phyloP scores from a whole-genome alignment of 2,113 vertebrate genomes.

The Mohoua ochrocephala region DNA sequence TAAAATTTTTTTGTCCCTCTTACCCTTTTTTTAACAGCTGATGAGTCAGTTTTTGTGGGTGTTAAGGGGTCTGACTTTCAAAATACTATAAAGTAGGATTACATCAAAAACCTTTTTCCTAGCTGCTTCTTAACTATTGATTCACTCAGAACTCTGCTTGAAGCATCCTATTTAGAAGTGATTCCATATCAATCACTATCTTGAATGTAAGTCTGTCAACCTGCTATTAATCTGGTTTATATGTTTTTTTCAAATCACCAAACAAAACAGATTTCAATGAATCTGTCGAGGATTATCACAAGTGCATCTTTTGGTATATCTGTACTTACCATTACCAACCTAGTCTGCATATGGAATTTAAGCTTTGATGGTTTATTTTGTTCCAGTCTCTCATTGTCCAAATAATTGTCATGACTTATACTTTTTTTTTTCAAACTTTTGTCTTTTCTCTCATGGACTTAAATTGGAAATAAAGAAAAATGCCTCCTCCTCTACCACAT shows the following conservation, averaged over 20 bases:
- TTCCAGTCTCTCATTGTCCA: neutral
- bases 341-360: neutral
- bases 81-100: neutral
- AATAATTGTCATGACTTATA: neutral
- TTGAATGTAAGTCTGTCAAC: neutral
- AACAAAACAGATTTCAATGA: neutral
- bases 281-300: neutral
- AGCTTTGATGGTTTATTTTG: neutral
- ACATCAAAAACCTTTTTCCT: neutral
- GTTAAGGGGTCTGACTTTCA: neutral
- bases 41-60: neutral
- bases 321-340: neutral
- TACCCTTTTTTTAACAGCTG: neutral
- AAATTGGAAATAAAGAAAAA: neutral
- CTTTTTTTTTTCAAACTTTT: fast-evolving
- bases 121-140: neutral
- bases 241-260: neutral
- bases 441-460: neutral
- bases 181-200: neutral
- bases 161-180: neutral
- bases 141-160: neutral
- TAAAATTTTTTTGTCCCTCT: neutral
- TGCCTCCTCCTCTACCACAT: fast-evolving
- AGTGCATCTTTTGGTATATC: neutral
- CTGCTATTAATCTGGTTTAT: neutral